Base-by-base conservation (phyloP, 2,888 invertebrate species). In the Meteorus colon region DNA sequence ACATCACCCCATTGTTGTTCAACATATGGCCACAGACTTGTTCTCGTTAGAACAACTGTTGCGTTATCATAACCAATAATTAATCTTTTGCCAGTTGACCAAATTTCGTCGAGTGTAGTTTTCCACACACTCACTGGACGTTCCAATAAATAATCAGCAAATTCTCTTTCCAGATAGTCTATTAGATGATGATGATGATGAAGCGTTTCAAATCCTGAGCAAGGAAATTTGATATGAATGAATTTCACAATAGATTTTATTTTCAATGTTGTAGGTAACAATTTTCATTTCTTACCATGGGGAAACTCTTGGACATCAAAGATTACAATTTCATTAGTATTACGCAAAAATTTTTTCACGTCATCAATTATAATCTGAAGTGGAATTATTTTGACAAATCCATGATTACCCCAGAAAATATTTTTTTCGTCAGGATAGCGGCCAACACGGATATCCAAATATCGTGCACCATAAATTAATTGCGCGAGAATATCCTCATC, bases 1-100 rank as follows among this genome's bases (percentile, higher is more conserved):
- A 92, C 93, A 85, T 95, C 91, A 1, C 93, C 94, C 95, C 95
- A 95, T 79, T 92, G 91, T 79, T 94, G 94, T 55, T 90, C 90
- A 1, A 94, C 91, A 8, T 92, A 91, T 60, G 91, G 90, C 91
- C 93, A 94, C 1, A 94, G 80, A 37, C 83, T 85, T 4, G 81
- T 74, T 68, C 81, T 78, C 4, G 69, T 73, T 0, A 37, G 82
- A 27, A 90, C 89, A 1, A 91, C 84, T 19, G 81, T 80, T 8
- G 83, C 69, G 37, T 92, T 86, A 77, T 92, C 92, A 79, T 92
- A 92, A 6, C 91, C 91, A 62, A 92, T 85, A 77, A 92, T 91
- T 5, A 92, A 85, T 78, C 91, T 90, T 80, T 89, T 91, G 8
- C 90, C 90, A 0, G 89, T 87, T 4, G 85, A 81, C 92, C 92